Evolutionary conservation across 2,113 vertebrate genomes (phyloP), one percentile per base, ranked within the genome.

Genomic region (Lepus europaeus): DNA sequence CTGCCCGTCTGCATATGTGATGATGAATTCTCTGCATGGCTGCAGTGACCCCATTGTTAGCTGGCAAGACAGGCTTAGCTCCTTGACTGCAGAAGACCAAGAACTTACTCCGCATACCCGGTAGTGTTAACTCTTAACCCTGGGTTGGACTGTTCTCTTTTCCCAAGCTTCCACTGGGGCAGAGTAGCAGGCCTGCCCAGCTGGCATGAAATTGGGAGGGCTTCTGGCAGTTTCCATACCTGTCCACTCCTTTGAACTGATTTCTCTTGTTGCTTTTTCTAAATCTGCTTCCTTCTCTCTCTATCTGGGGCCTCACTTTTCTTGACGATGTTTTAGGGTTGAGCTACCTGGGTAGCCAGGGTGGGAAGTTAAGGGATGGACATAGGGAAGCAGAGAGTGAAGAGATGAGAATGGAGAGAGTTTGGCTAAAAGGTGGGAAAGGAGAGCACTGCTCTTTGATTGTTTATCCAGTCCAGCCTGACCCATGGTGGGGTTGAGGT

Each of bases 1-100:
- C 79, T 78, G 70, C 74, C 66, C 36, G 51, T 6, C 72, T 94
- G 82, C 97, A 79, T 87, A 25, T 83, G 77, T 96, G 89, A 90
- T 87, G 79, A 95, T 97, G 95, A 97, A 96, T 96, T 97, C 85
- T 97, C 79, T 97, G 92, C 95, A 96, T 92, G 96, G 82, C 96
- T 83, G 23, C 72, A 83, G 22, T 94, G 86, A 89, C 83, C 70
- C 78, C 74, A 94, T 86, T 93, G 73, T 96, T 95, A 93, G 31
- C 82, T 94, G 87, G 77, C 90, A 95, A 93, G 80, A 68, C 89
- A 95, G 83, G 89, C 76, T 94, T 95, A 78, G 56, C 86, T 89
- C 77, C 56, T 94, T 96, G 90, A 79, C 92, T 95, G 33, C 63
- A 92, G 66, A 96, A 87, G 70, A 97, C 89, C 66, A 92, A 93